Base-by-base conservation (phyloP, 2,888 invertebrate species). In the Tipula lateralis region DNA sequence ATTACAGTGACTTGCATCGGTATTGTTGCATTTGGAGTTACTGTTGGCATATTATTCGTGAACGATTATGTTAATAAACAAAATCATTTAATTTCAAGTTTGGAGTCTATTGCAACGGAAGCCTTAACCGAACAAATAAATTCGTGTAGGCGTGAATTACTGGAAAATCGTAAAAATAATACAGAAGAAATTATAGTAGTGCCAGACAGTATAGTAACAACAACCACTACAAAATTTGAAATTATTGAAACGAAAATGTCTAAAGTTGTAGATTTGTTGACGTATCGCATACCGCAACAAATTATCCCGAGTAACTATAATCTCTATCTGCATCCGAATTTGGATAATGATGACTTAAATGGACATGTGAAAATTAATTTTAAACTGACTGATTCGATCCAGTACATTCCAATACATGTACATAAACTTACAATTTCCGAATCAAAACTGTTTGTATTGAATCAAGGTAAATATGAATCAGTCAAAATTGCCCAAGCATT, bases 251-350 rank as follows among this genome's bases (percentile, higher is more conserved):
- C 87, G 13, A 87, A 88, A 13, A 87, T 88, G 13, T 90, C 90
- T 19, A 89, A 89, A 85, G 86, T 89, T 12, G 86, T 89, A 19
- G 85, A 89, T 0, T 88, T 90, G 44, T 85, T 91, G 80, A 87
- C 88, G 16, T 91, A 91, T 86, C 92, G 94, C 66, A 89, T 95
- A 84, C 93, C 94, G 0, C 89, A 89, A 9, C 91, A 92, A 83
- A 91, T 94, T 0, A 89, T 89, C 16, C 95, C 95, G 0, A 86
- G 91, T 1, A 92, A 92, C 85, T 95, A 95, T 87, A 92, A 94
- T 85, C 88, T 95, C 4, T 91, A 90, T 16, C 89, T 95, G 84
- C 91, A 92, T 85, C 95, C 95, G 0, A 91, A 94, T 88, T 91
- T 95, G 84, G 89, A 90, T 13, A 89, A 89, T n/a, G 93, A 93